Evolutionary conservation across 2,797 vertebrate species (phyloP).

Genomic region (Scolopax bukidnonensis): DNA sequence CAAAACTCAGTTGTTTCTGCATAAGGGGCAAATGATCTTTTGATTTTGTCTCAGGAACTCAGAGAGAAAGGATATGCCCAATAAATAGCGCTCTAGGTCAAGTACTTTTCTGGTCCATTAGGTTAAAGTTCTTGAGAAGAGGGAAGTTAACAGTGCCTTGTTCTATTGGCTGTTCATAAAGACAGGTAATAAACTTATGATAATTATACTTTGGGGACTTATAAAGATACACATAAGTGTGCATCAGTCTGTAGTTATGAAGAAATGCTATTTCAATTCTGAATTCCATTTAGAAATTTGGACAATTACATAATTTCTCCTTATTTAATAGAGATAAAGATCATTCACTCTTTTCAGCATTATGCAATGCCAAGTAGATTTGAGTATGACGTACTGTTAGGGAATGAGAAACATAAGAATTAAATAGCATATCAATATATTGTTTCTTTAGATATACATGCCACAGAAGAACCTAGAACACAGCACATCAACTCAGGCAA

Average conservation of each 20-base stretch:
- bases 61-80: neutral
- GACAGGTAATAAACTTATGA: conserved; percentile 44
- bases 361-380: neutral
- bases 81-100: conserved; percentile 14
- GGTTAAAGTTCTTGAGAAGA: conserved; percentile 25
- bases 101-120: conserved; percentile 54
- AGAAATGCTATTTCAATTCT: conserved; percentile 12
- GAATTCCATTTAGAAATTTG: conserved; percentile 43
- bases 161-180: conserved; percentile 66
- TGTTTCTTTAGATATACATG: neutral
- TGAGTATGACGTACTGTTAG: neutral
- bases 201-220: conserved; percentile 47
- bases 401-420: neutral
- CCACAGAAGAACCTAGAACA: neutral
- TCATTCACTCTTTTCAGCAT: neutral
- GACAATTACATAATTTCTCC: neutral
- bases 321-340: neutral
- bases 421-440: neutral
- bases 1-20: neutral
- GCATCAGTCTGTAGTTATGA: neutral
- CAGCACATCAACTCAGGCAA: neutral
- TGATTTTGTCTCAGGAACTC: neutral
- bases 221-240: conserved; percentile 15
- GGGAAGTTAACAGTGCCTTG: conserved; percentile 36
- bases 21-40: neutral